Conservation (phyloP, 2,797 vertebrate genomes). For the Peromyscus eremicus region DNA sequence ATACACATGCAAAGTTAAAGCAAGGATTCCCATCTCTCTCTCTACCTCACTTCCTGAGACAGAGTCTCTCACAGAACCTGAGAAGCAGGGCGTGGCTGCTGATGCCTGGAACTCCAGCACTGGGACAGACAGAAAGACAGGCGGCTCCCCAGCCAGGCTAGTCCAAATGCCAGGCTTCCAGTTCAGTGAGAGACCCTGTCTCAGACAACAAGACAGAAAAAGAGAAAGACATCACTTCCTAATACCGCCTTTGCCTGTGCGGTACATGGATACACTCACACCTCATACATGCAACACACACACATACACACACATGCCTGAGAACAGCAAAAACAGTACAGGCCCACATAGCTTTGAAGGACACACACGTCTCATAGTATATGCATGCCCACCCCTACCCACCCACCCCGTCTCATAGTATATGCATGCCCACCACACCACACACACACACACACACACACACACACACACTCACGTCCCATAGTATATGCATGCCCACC, state of each 20-base stretch:
- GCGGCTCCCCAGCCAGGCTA: background rate
- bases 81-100: background rate
- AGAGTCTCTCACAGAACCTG: background rate
- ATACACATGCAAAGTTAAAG: background rate
- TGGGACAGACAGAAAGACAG: background rate
- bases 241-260: background rate
- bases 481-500: background rate
- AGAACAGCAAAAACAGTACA: background rate
- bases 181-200: background rate
- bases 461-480: no score
- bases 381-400: no score
- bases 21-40: background rate
- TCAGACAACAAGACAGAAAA: background rate
- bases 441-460: no score
- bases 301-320: background rate
- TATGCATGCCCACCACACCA: no score
- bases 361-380: background rate
- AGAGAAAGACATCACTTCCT: background rate
- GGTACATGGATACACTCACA: no score
- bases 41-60: background rate
- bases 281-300: background rate
- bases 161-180: background rate
- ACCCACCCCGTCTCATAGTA: background rate
- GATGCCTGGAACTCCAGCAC: background rate
- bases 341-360: background rate